Base-by-base conservation (phyloP, 2,888 invertebrate genomes). In the Nasonovia ribisnigri region DNA sequence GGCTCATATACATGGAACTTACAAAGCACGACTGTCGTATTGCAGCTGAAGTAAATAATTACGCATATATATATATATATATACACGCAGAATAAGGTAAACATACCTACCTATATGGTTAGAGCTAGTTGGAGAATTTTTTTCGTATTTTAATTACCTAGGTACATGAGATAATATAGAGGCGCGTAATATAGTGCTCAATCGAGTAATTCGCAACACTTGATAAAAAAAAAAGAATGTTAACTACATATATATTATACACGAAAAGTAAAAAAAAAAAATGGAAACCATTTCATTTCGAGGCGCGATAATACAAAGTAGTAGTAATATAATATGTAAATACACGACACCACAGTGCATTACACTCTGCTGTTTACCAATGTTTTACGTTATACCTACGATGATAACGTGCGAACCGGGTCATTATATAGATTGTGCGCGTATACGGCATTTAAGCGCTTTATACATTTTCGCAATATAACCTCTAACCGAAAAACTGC, bases 331-430 rank as follows among this genome's bases (percentile, higher is more conserved):
- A 77, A 77, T 77, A 36, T 46, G 43, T 36, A 91, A 57, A 51
- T 43, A 60, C 29, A 60, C n/a, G 87, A 46, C 86, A 46, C 29
- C 84, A 51, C 77, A 36, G 46, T 84, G 91, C 29, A 54, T 84
- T 43, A 90, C 46, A 91, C 42, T 20, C 26, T 2, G n/a, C 86
- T 57, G 57, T 91, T 86, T 60, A 84, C 86, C 84, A 84, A 77
- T 24, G 51, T 54, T 91, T 84, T 54, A 60, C 36, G 57, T 57
- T 91, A n/a, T n/a, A 43, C 57, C 57, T 24, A 57, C 57, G 36
- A 77, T 87, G 92, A 92, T 87, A 87, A 92, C 92, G 92, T 92
- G 92, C 60, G 92, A 92, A 92, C 60, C 87, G 36, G 92, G 92
- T 92, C 92, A 60, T 92, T 57, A 87, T 84, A 88, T 43, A 57